These are phyloP conservation scores for Sebastolobus alascanus DNA, from an alignment of 2,797 vertebrate genomes.

Conservation along the genomic window DNA sequence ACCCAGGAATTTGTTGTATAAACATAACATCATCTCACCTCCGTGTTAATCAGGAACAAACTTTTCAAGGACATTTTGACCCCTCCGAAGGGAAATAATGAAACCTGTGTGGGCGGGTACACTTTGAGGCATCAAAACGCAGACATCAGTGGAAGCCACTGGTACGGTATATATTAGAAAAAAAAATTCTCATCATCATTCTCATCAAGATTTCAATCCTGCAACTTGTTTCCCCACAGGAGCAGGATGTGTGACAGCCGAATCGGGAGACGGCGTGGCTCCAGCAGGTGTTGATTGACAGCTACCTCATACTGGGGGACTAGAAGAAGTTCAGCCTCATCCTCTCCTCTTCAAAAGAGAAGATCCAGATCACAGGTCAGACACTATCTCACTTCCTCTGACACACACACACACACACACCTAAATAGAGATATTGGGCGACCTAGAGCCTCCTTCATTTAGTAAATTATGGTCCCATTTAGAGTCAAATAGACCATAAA, in stretches of 20 bases:
- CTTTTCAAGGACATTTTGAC: constrained; percentile 32
- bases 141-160: background rate
- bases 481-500: too few species aligned
- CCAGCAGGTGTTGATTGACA: constrained; percentile 8
- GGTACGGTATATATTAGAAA: background rate
- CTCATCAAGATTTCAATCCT: background rate
- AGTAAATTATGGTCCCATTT: too few species aligned
- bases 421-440: background rate
- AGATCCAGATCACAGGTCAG: constrained; percentile 13
- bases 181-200: background rate
- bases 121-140: constrained; percentile 1
- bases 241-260: constrained; percentile 7
- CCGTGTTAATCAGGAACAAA: constrained; percentile 22
- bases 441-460: background rate
- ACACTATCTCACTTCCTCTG: background rate
- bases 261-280: background rate
- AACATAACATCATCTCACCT: constrained; percentile 47
- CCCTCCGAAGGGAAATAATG: constrained; percentile 29
- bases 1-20: constrained; percentile 37
- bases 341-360: background rate
- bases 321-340: background rate
- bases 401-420: background rate
- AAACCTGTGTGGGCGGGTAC: constrained; percentile 1
- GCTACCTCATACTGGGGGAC: background rate
- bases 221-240: background rate